Evolutionary conservation across 2,888 invertebrate genomes (phyloP).

Genomic region (Netelia virgata): DNA sequence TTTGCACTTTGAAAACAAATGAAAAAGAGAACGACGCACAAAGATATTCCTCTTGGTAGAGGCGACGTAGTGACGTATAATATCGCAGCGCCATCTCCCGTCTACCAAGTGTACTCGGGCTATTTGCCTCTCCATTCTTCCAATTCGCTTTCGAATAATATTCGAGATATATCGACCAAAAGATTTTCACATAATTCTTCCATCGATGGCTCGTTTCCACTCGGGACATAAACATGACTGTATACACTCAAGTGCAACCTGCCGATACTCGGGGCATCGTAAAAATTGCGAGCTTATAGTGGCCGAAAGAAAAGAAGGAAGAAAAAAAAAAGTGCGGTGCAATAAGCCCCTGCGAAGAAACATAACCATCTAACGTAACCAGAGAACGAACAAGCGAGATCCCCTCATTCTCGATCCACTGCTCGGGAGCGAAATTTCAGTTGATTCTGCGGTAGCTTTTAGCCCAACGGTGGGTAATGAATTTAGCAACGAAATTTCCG

Average conservation of each 20-base stretch:
- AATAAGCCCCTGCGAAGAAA: slow-evolving; percentile 8
- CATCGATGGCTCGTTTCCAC: background rate
- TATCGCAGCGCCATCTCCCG: background rate
- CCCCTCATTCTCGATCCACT: slow-evolving; percentile 25
- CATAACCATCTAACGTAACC: background rate
- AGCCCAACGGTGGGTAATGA: slow-evolving; percentile 72
- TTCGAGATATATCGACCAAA: background rate
- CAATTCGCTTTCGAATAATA: slow-evolving; percentile 6
- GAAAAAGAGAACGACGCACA: slow-evolving; percentile 46
- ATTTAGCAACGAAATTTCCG: slow-evolving; percentile 69
- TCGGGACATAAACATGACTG: slow-evolving; percentile 62
- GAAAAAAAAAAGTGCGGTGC: background rate
- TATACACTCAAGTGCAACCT: slow-evolving; percentile 59
- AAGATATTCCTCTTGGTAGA: slow-evolving; percentile 36
- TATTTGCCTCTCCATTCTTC: background rate
- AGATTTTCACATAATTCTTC: background rate
- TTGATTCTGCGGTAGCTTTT: slow-evolving; percentile 33
- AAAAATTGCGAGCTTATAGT: slow-evolving; percentile 66
- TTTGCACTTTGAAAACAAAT: slow-evolving; percentile 61
- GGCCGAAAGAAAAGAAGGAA: slow-evolving; percentile 21
- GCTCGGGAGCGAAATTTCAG: slow-evolving; percentile 5
- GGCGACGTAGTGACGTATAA: background rate
- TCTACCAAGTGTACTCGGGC: background rate
- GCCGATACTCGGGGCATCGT: slow-evolving; percentile 62
- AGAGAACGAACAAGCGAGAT: slow-evolving; percentile 5